Evolutionary conservation across 2,113 vertebrate genomes (phyloP).

Genomic region (Falco punctatus): DNA sequence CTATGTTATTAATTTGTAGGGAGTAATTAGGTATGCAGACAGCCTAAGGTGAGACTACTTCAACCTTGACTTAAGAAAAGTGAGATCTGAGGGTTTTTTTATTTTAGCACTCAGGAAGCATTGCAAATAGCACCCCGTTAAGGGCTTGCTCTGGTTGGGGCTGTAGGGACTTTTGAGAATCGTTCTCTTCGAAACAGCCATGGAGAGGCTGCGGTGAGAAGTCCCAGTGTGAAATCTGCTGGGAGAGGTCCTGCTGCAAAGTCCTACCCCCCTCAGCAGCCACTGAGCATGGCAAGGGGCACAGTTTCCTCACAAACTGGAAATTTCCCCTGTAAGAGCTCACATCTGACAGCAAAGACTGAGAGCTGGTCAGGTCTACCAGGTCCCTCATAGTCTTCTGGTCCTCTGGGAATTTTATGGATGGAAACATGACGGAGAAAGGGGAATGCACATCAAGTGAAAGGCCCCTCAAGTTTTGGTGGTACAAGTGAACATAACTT

Average conservation of each 20-base stretch:
- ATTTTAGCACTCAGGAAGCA: neutral
- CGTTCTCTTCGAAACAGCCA: neutral
- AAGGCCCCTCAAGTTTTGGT: neutral
- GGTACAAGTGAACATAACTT: neutral
- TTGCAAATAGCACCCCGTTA: fast-evolving
- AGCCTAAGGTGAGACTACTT: neutral
- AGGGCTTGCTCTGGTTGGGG: neutral
- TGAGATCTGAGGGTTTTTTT: neutral
- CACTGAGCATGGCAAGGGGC: neutral
- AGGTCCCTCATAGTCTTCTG: neutral
- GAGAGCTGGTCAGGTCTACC: neutral
- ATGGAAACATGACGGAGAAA: neutral
- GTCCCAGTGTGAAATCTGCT: neutral
- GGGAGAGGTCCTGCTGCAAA: neutral
- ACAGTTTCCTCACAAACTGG: neutral
- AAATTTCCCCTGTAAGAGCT: neutral
- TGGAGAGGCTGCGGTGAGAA: neutral
- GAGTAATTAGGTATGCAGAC: neutral
- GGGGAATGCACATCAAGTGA: fast-evolving
- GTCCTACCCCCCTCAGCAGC: neutral
- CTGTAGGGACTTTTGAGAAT: neutral
- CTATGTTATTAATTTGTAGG: neutral
- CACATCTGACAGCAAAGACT: fast-evolving
- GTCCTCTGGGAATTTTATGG: neutral
- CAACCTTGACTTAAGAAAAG: neutral